These are phyloP conservation scores for Sander lucioperca DNA, from an alignment of 2,113 vertebrate species.

Conservation along the genomic window DNA sequence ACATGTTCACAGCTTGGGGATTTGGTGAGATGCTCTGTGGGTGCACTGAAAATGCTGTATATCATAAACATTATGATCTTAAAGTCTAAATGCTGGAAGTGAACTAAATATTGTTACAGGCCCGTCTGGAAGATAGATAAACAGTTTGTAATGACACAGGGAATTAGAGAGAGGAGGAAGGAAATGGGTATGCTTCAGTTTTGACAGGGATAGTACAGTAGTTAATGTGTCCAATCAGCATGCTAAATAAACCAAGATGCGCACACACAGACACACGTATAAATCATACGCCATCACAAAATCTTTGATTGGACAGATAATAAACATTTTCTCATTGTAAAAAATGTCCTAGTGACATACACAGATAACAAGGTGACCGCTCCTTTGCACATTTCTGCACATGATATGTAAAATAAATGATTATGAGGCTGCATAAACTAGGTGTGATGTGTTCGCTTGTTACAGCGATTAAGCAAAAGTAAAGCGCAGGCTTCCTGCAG, in stretches of 20 bases:
- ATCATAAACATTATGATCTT: constrained; percentile 32
- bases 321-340: not conserved
- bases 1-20: constrained; percentile 24
- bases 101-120: constrained; percentile 44
- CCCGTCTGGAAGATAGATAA: constrained; percentile 37
- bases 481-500: constrained; percentile 1
- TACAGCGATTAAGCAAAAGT: not conserved
- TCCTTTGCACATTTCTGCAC: not conserved
- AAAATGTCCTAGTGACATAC: not conserved
- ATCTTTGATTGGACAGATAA: not conserved
- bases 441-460: constrained; percentile 23
- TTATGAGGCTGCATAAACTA: constrained; percentile 14
- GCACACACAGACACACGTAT: not conserved
- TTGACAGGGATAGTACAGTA: not conserved
- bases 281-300: not conserved
- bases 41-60: constrained; percentile 16
- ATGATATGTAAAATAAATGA: constrained; percentile 18
- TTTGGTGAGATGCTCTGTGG: constrained; percentile 36
- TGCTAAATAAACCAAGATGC: constrained; percentile 3
- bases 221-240: not conserved
- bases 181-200: not conserved
- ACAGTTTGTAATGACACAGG: constrained; percentile 33
- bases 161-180: not conserved
- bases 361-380: constrained; percentile 16
- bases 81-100: constrained; percentile 34